A percentile compares a stretch with the other conserved stretches of the same genome.
Evolutionary conservation across 2,113 vertebrate genomes (phyloP).

Genomic region (Nipponia nippon): DNA sequence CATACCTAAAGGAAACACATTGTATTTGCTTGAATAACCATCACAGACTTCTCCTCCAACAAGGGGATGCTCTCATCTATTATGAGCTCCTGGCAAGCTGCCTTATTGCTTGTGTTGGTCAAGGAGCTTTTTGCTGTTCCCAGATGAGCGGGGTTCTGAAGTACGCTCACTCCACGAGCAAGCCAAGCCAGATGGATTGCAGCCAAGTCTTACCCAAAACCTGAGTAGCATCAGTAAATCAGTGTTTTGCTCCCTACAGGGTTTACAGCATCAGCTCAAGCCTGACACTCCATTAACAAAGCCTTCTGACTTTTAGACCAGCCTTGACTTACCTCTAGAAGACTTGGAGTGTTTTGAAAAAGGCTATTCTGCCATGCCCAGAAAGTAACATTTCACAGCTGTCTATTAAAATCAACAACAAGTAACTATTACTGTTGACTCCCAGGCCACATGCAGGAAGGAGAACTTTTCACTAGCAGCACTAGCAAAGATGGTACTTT

Average conservation of each 20-base stretch:
- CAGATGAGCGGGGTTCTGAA: constrained; percentile 23
- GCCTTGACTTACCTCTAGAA: neutral
- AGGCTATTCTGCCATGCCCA: neutral
- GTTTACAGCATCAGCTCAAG: neutral
- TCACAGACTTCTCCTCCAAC: neutral
- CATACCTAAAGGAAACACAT: constrained; percentile 23
- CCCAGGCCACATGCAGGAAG: neutral
- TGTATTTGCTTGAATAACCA: constrained; percentile 20
- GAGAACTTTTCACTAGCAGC: neutral
- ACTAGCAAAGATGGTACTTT: neutral
- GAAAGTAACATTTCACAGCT: neutral
- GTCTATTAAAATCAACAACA: neutral
- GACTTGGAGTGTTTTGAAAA: neutral
- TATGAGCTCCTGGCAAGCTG: constrained; percentile 19
- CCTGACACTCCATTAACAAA: neutral
- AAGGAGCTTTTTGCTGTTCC: constrained; percentile 29
- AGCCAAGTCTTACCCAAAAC: constrained; percentile 21
- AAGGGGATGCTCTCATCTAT: constrained; percentile 23
- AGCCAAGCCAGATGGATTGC: constrained; percentile 12
- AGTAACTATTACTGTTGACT: neutral
- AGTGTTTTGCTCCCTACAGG: neutral
- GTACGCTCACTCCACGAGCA: neutral
- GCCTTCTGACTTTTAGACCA: neutral
- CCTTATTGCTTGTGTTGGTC: constrained; percentile 5
- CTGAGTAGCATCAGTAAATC: constrained; percentile 31